Base-by-base conservation (phyloP, 1,140 invertebrate species). In the Triops cancriformis region DNA sequence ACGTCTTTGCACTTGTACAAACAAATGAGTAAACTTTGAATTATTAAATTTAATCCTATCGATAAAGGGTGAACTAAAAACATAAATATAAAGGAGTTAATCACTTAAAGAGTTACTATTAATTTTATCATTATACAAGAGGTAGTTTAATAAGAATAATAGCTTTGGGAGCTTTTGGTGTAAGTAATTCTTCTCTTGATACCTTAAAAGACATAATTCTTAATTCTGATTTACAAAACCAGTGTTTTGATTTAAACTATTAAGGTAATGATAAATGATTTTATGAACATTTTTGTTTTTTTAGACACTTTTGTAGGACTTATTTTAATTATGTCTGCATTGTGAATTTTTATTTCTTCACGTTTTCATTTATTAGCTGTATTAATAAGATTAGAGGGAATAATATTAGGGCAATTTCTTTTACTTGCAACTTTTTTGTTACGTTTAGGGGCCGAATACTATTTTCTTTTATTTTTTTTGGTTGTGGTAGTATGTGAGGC, bases 211-310 rank as follows among this genome's bases (percentile, higher is more conserved):
- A 73, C 14, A 37, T 76, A 77, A 42, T 26, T n/a, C 74, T 76
- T 78, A 78, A 78, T 76, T 77, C 78, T 80, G 74, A 76, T 79
- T 81, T 82, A 81, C 81, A 82, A 82, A 74, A 80, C 78, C 76
- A 81, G 78, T 76, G 75, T 82, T 81, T 80, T 82, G 26, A n/a
- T 73, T 80, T 82, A 80, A 81, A 81, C 77, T 81, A 81, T 78
- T 80, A 77, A 79, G 78, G 64, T 76, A 72, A 64, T 51, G 23
- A 14, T 72, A 28, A 72, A 72, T 41, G n/a, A 1, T n/a, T 77
- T 72, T 26, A 0, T n/a, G 1, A 1, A 10, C 0, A 26, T 26
- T 1, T 14, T n/a, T 11, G 37, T n/a, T 73, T 31, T 72, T n/a
- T n/a, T n/a, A n/a, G 14, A 14, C 28, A 27, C 3, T 4, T 73